Conservation (phyloP, 2,888 invertebrate species). For the Lepidocyrtoides sp. region DNA sequence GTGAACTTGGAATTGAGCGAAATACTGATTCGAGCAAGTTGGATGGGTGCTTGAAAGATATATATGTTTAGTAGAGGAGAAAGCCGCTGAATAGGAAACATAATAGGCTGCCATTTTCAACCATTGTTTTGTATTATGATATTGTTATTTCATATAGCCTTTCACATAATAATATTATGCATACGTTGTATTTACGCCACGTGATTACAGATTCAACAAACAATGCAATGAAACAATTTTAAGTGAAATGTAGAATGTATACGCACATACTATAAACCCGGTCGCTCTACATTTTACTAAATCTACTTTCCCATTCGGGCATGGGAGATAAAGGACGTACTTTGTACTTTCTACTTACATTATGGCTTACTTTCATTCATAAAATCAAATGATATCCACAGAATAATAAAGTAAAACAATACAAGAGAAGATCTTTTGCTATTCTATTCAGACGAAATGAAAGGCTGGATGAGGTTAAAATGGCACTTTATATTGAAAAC, state of each 20-base stretch:
- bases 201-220: background rate
- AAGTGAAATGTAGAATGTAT: background rate
- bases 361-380: constrained; percentile 21
- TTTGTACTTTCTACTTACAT: background rate
- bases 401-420: background rate
- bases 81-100: too few species aligned
- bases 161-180: background rate
- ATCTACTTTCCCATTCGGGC: background rate
- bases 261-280: background rate
- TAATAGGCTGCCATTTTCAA: background rate
- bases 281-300: background rate
- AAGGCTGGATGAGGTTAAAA: background rate
- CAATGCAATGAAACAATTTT: background rate
- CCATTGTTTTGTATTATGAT: background rate
- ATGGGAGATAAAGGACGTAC: background rate
- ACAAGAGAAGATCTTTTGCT: constrained; percentile 4
- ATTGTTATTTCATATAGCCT: too few species aligned
- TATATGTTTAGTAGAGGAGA: background rate
- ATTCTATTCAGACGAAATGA: background rate
- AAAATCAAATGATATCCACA: constrained; percentile 1
- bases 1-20: background rate
- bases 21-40: background rate
- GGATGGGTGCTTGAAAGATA: background rate
- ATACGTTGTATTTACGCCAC: background rate
- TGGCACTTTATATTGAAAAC: background rate